Percentiles rank a stretch among this genome's conserved stretches.
Conservation (phyloP, 1,140 invertebrate genomes). For the Odontomachus brunneus region DNA sequence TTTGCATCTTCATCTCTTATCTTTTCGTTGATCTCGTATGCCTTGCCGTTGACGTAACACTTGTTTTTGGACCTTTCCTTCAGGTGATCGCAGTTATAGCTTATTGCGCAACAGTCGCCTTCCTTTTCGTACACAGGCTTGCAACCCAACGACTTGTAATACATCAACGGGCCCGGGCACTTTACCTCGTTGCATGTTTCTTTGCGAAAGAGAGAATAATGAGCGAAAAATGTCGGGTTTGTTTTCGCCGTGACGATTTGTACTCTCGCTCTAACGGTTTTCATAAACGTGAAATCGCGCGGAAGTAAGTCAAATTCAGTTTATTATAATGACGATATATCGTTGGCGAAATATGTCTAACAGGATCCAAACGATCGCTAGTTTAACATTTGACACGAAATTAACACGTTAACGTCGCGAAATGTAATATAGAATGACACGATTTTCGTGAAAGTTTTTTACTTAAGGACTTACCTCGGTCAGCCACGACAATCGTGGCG, state of each 20-base stretch:
- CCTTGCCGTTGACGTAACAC: conserved; percentile 72
- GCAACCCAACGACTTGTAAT: conserved; percentile 68
- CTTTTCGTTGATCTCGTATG: conserved; percentile 62
- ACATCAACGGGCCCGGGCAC: conserved; percentile 69
- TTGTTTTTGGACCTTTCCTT: conserved; percentile 55
- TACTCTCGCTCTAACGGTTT: neutral
- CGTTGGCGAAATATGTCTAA: too few species aligned
- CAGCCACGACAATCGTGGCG: neutral
- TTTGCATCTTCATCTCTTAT: conserved; percentile 67
- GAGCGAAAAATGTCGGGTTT: neutral
- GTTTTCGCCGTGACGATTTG: too few species aligned
- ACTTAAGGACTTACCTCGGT: conserved; percentile 24
- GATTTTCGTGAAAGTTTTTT: neutral
- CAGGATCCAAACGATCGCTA: too few species aligned
- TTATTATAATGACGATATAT: too few species aligned
- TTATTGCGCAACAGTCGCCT: conserved; percentile 68
- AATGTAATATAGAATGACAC: neutral
- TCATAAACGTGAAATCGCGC: neutral
- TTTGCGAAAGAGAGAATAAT: too few species aligned
- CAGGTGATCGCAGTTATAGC: conserved; percentile 71
- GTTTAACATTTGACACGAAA: neutral
- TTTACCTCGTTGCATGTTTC: conserved; percentile 65
- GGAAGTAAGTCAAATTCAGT: too few species aligned
- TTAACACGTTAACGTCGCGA: neutral
- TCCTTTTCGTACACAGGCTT: conserved; percentile 64